Evolutionary conservation across 2,113 vertebrate species (phyloP), one percentile per base, ranked within the genome.

Genomic region (Felis chaus): DNA sequence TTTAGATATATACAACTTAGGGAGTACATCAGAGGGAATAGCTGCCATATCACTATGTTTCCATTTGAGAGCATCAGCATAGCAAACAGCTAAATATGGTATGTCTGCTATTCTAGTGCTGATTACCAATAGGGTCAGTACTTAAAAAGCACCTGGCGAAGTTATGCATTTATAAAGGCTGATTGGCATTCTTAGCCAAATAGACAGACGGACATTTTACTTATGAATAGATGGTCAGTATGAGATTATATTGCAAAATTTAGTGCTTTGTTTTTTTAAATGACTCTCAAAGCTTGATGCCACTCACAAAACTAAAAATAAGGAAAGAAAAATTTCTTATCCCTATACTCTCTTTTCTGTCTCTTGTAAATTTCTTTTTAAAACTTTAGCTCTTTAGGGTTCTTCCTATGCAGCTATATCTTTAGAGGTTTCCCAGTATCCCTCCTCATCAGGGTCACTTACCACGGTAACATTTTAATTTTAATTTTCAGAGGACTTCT

Each of bases 401-500:
- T 2, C 14, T 92, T 10, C 2, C 29, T 7, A 68, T 25, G 18
- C 7, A 94, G 48, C 15, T 74, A 16, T 66, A 71, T 29, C 92
- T 95, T 95, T 65, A 36, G 36, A 55, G 81, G 4, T 94, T 89
- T 89, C 4, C 13, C 6, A 29, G 4, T 80, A 89, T 97, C 15
- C 5, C 9, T 89, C 4, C 21, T 86, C 78, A 55, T 79, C 15
- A 50, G 21, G 12, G 74, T 83, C 31, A 87, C 82, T 95, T 96
- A 61, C 39, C 11, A 93, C 57, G 41, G 2, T 85, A 92, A 65
- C 11, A 87, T 89, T 97, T 95, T 80, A 74, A 76, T 97, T 83
- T 86, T 15, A 0, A 50, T 65, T 89, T 96, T 97, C 41, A 96
- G 23, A 93, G 15, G 29, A 79, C 19, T 82, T 21, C 14, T 57